Evolutionary conservation across 2,888 invertebrate genomes (phyloP), one percentile per base, ranked within the genome.

Genomic region (Lasius platythorax): DNA sequence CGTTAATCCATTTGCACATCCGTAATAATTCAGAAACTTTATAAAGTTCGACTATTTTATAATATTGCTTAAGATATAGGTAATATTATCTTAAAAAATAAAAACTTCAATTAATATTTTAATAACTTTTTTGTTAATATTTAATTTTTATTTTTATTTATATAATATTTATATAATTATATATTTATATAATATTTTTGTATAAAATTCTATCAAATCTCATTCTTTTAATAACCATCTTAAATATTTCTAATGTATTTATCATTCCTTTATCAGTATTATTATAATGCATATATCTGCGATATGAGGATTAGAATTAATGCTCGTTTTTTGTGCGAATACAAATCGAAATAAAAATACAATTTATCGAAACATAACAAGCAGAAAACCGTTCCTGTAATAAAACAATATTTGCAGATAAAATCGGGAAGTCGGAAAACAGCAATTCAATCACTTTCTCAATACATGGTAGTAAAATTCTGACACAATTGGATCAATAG

Each of bases 401-500:
- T 61, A 72, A 81, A 72, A 72, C 73, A 53, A 72, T 73, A 81
- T 81, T 72, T 73, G 61, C 61, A 61, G 46, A 81, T 72, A 37
- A 61, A 72, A 63, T 79, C 73, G 33, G 33, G 12, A 72, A 79
- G 79, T 81, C 28, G 46, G 33, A 15, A 73, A 72, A 46, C 79
- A 72, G 74, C 9, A 33, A 61, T 72, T 72, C 12, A 33, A 81
- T 46, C 79, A 72, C 46, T 46, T 61, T 61, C 33, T 53, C 33
- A 33, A 33, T 70, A 33, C 23, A 18, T 37, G 18, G 12, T 50
- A 61, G 61, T 61, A 50, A 61, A 61, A 81, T 81, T 81, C 73
- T 72, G 72, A 81, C 79, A 73, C 61, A 37, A 81, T 81, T 81
- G 79, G 79, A 81, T 81, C 79, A 79, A 81, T 72, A 81, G 73